Evolutionary conservation across 2,113 vertebrate species (phyloP).

Genomic region (Raja brachyura): DNA sequence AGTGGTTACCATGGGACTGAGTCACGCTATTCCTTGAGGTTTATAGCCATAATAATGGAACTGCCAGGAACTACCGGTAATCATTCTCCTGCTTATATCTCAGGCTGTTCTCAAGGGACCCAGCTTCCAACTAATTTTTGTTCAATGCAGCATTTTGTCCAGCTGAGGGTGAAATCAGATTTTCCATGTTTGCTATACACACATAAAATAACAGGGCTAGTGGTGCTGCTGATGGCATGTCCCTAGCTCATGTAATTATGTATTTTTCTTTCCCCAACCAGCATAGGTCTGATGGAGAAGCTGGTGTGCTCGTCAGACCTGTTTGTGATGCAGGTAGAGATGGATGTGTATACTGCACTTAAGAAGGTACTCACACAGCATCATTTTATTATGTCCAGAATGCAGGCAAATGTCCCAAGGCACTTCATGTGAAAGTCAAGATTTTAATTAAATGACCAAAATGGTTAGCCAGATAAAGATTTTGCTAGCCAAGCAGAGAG

Average conservation of each 20-base stretch:
- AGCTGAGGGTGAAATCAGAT: no score
- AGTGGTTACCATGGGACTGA: not conserved
- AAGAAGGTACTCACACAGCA: constrained; percentile 72
- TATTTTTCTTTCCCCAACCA: constrained; percentile 48
- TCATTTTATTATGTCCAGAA: not conserved
- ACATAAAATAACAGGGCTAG: not conserved
- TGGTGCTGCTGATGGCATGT: not conserved
- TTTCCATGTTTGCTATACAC: no score
- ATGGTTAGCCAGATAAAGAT: not conserved
- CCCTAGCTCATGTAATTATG: not conserved
- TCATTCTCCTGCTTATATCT: not conserved
- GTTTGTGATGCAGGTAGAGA: constrained; percentile 98
- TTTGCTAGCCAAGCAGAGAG: not conserved
- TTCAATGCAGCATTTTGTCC: not conserved
- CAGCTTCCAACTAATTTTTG: not conserved
- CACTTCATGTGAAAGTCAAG: not conserved
- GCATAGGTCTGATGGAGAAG: constrained; percentile 80
- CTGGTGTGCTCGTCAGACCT: constrained; percentile 89
- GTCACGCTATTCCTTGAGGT: not conserved
- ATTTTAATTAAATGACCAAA: not conserved
- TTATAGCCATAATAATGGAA: not conserved
- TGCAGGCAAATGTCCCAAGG: not conserved
- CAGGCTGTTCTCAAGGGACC: not conserved
- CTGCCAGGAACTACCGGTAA: not conserved
- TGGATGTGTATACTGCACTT: constrained; percentile 93